Evolutionary conservation across 1,140 invertebrate genomes (phyloP).

Genomic region (Euglossa dilemma): DNA sequence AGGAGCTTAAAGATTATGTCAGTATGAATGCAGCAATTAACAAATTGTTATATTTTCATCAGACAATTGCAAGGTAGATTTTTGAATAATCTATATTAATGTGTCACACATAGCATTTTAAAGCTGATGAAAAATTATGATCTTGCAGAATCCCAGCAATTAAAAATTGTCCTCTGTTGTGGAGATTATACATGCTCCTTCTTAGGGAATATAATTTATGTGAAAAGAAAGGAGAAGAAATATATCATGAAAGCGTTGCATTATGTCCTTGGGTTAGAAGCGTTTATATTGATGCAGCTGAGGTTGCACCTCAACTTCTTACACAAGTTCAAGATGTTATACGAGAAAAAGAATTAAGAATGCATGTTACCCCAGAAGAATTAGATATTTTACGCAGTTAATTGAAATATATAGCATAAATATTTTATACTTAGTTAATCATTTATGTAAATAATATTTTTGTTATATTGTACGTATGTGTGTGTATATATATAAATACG

Average conservation of each 20-base stretch:
- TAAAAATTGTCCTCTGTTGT: slow-evolving; percentile 83
- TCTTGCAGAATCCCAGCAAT: slow-evolving; percentile 73
- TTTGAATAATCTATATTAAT: background rate
- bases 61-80: slow-evolving; percentile 69
- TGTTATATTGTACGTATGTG: background rate
- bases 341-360: slow-evolving; percentile 87
- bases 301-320: slow-evolving; percentile 81
- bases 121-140: slow-evolving; percentile 19
- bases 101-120: background rate
- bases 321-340: slow-evolving; percentile 87
- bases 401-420: slow-evolving; percentile 42
- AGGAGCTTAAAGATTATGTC: slow-evolving; percentile 60
- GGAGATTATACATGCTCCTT: slow-evolving; percentile 84
- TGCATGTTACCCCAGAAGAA: slow-evolving; percentile 88
- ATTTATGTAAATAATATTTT: background rate
- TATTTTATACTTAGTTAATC: background rate
- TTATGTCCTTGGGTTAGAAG: slow-evolving; percentile 87
- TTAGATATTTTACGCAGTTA: slow-evolving; percentile 85
- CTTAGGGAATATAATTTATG: slow-evolving; percentile 77
- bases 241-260: slow-evolving; percentile 77
- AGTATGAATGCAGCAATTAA: slow-evolving; percentile 72
- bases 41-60: slow-evolving; percentile 76
- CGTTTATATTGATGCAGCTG: slow-evolving; percentile 80
- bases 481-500: background rate
- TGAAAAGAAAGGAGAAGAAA: slow-evolving; percentile 77